Evolutionary conservation across 2,888 invertebrate species (phyloP).

Genomic region (Azorinus chamasolen): DNA sequence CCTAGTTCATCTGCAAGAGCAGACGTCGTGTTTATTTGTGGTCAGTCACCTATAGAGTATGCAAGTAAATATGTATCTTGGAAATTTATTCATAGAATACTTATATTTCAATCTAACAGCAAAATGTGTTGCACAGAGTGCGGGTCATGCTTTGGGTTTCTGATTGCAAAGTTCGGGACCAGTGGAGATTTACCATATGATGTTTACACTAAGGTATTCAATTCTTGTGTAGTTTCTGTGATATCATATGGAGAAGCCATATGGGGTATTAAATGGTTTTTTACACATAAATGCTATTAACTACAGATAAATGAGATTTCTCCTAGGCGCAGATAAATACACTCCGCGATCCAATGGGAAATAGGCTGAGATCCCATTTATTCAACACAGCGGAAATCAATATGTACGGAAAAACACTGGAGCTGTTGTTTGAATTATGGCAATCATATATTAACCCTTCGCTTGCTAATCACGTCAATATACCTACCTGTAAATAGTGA

Average conservation of each 20-base stretch:
- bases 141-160: slow-evolving; percentile 24
- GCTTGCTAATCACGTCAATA: too few species aligned
- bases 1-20: slow-evolving; percentile 4
- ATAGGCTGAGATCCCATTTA: slow-evolving; percentile 19
- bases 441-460: background rate
- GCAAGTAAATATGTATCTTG: slow-evolving; percentile 27
- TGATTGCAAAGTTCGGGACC: slow-evolving; percentile 24
- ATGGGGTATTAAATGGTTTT: slow-evolving; percentile 24
- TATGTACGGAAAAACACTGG: slow-evolving; percentile 21
- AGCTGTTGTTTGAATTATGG: background rate
- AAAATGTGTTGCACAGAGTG: slow-evolving; percentile 28
- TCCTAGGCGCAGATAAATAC: too few species aligned
- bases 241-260: slow-evolving; percentile 30
- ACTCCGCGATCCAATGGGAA: slow-evolving; percentile 28
- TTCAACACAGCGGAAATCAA: slow-evolving; percentile 5
- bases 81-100: slow-evolving; percentile 16
- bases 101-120: slow-evolving; percentile 25
- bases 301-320: slow-evolving; percentile 29
- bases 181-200: slow-evolving; percentile 33
- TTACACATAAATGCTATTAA: slow-evolving; percentile 23
- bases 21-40: slow-evolving; percentile 14
- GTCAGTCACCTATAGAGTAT: background rate
- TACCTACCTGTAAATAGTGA: too few species aligned
- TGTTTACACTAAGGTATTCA: slow-evolving; percentile 34
- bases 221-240: slow-evolving; percentile 14